Percentiles rank a stretch among this genome's conserved stretches.
These are phyloP conservation scores for Polymixis lichenea DNA, from an alignment of 2,888 invertebrate genomes.

Conservation along the genomic window DNA sequence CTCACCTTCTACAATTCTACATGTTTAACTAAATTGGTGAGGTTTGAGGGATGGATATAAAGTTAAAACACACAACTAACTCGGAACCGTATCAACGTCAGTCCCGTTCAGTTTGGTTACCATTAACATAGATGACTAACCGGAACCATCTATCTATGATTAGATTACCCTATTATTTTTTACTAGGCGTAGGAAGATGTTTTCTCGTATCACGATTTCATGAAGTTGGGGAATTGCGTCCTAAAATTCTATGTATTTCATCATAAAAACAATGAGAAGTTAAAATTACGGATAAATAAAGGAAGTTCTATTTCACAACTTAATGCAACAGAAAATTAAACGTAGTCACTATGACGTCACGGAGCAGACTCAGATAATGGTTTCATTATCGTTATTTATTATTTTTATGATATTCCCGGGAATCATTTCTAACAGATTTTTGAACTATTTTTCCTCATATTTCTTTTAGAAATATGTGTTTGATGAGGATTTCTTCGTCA, in stretches of 20 bases:
- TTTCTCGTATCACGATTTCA: neutral
- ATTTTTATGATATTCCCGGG: constrained; percentile 21
- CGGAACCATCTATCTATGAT: neutral
- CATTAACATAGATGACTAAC: constrained; percentile 10
- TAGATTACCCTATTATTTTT: neutral
- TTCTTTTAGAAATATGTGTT: constrained; percentile 25
- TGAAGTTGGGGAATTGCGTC: neutral
- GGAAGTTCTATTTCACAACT: constrained; percentile 59
- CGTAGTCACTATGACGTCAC: constrained; percentile 46
- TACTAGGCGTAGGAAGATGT: neutral
- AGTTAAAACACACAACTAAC: neutral
- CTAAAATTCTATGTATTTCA: neutral
- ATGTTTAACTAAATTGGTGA: neutral
- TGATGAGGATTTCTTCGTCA: constrained; percentile 7
- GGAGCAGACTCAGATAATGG: constrained; percentile 6
- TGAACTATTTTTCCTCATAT: constrained; percentile 15
- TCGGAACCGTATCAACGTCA: neutral
- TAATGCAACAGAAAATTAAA: constrained; percentile 35
- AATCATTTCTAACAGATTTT: constrained; percentile 28
- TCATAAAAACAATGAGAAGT: constrained; percentile 35
- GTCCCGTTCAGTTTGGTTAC: neutral
- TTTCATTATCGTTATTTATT: constrained; percentile 41
- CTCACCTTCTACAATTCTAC: neutral
- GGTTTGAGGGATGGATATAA: neutral
- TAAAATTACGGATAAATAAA: neutral